Conservation (phyloP, 2,888 invertebrate species). For the Drosophila subsilvestris region DNA sequence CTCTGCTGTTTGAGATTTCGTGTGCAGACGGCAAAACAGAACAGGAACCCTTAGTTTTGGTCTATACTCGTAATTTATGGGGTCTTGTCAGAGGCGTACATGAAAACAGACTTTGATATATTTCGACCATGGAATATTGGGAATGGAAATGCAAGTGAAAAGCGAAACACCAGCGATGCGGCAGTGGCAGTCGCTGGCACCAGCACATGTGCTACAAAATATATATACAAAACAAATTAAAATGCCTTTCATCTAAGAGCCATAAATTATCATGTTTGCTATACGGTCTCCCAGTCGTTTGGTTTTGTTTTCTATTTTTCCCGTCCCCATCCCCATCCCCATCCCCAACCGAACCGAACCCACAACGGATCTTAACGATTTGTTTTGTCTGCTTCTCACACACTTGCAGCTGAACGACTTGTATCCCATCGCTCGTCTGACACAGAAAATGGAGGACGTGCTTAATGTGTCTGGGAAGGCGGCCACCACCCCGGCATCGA, state of each 20-base stretch:
- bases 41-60: slow-evolving; percentile 22
- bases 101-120: slow-evolving; percentile 27
- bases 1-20: slow-evolving; percentile 3
- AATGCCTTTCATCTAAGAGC: slow-evolving; percentile 70
- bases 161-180: slow-evolving; percentile 42
- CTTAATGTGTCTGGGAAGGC: slow-evolving; percentile 72
- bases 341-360: not conserved
- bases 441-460: slow-evolving; percentile 82
- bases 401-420: slow-evolving; percentile 82
- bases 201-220: slow-evolving; percentile 58
- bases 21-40: not conserved
- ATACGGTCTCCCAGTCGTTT: slow-evolving; percentile 1
- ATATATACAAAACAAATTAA: slow-evolving; percentile 56
- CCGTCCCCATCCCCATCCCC: not conserved
- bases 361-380: slow-evolving; percentile 47
- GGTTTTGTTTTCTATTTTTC: slow-evolving; percentile 3
- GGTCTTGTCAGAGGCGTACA: slow-evolving; percentile 34
- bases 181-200: slow-evolving; percentile 17
- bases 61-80: slow-evolving; percentile 39
- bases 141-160: slow-evolving; percentile 48
- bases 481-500: not conserved
- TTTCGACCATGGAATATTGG: slow-evolving; percentile 18
- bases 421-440: slow-evolving; percentile 82
- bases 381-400: slow-evolving; percentile 44
- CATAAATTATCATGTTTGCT: slow-evolving; percentile 66